phyloP scores from a whole-genome alignment of 2,888 invertebrate species.

The Lithophane socia region DNA sequence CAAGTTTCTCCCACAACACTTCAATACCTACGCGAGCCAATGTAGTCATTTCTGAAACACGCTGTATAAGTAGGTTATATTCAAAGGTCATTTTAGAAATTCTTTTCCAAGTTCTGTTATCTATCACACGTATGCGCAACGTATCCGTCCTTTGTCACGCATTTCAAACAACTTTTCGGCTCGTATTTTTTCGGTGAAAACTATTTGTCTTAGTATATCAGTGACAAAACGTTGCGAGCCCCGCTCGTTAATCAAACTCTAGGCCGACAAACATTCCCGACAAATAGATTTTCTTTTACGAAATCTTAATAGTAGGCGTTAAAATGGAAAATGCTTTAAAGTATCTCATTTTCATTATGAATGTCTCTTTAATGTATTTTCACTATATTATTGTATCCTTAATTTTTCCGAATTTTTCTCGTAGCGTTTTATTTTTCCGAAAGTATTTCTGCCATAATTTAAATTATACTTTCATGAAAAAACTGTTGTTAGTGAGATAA shows the following conservation, averaged over 20 bases:
- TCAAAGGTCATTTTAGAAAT: slow-evolving; percentile 10
- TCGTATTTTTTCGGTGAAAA: slow-evolving; percentile 66
- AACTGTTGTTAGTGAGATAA: background rate
- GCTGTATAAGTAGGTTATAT: background rate
- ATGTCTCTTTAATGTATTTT: slow-evolving; percentile 16
- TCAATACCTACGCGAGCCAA: too few species aligned
- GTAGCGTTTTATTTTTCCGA: background rate
- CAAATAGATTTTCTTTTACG: slow-evolving; percentile 61
- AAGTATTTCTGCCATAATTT: background rate
- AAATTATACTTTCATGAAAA: background rate
- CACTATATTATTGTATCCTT: background rate
- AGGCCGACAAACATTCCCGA: slow-evolving; percentile 64
- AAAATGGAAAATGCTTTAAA: slow-evolving; percentile 43
- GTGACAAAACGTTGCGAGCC: slow-evolving; percentile 70
- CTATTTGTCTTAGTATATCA: slow-evolving; percentile 78
- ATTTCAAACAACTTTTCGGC: slow-evolving; percentile 41
- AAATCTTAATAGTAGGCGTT: slow-evolving; percentile 39
- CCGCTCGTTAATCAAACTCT: slow-evolving; percentile 76
- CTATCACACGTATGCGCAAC: slow-evolving; percentile 33
- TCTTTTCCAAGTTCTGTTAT: slow-evolving; percentile 13
- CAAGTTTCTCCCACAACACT: too few species aligned
- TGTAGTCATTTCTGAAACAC: too few species aligned
- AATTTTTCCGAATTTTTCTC: background rate
- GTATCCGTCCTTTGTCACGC: slow-evolving; percentile 30
- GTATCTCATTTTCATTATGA: background rate